Evolutionary conservation across 2,797 vertebrate genomes (phyloP).

Genomic region (Falco cherrug): DNA sequence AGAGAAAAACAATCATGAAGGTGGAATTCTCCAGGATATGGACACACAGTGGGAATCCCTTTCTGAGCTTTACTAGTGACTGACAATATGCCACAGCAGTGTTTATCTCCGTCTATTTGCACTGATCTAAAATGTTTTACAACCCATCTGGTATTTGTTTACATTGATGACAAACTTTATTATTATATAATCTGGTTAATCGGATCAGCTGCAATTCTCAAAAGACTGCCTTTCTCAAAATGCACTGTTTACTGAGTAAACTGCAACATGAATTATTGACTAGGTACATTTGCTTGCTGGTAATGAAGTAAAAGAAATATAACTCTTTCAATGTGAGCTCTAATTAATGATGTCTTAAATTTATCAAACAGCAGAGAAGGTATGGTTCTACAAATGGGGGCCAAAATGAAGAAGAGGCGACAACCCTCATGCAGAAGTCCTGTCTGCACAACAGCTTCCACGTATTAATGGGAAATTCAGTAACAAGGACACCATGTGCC

Average conservation of each 20-base stretch:
- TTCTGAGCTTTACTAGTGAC: neutral
- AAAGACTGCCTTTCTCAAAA: neutral
- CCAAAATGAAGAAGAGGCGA: neutral
- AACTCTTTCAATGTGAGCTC: neutral
- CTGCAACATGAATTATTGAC: neutral
- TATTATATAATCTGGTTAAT: conserved; percentile 36
- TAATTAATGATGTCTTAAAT: neutral
- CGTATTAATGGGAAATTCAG: neutral
- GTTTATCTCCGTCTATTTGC: neutral
- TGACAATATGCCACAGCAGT: neutral
- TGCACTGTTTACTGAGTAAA: neutral
- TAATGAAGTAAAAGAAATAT: conserved; percentile 8
- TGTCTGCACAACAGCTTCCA: neutral
- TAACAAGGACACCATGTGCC: neutral
- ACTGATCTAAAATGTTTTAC: conserved; percentile 22
- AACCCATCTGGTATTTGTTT: conserved; percentile 52
- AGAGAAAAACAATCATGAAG: neutral
- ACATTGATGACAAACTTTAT: neutral
- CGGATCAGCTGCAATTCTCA: neutral
- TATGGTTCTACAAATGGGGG: neutral
- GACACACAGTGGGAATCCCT: neutral
- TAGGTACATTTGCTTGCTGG: conserved; percentile 4
- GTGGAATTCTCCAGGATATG: neutral
- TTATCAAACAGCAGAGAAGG: neutral
- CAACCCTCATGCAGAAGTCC: neutral